phyloP scores from a whole-genome alignment of 2,113 vertebrate genomes.

The Plestiodon gilberti region DNA sequence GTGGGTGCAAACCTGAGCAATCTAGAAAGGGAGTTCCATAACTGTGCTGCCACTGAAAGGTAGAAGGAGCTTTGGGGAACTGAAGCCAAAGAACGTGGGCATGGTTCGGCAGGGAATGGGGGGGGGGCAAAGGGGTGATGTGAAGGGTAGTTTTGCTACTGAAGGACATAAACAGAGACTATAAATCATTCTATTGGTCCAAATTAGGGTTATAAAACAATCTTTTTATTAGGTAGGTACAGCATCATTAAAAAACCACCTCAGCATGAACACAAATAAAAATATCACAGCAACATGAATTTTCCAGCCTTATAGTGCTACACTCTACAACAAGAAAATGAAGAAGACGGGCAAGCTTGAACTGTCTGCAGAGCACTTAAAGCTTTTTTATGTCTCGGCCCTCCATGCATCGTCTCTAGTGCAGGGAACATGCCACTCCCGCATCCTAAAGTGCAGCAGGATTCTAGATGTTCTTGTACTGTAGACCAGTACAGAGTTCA shows the following conservation, averaged over 20 bases:
- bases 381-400: fast-evolving
- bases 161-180: slow-evolving; percentile 12
- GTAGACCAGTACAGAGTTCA: not conserved
- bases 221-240: slow-evolving; percentile 62
- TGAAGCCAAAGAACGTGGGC: not conserved
- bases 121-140: not conserved
- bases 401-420: not conserved
- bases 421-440: not conserved
- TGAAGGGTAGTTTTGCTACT: not conserved
- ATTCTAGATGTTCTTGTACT: not conserved
- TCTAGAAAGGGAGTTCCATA: not conserved
- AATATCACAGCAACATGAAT: not conserved
- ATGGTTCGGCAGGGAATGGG: not conserved
- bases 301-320: not conserved
- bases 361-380: not conserved
- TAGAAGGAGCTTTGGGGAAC: not conserved
- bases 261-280: slow-evolving; percentile 13
- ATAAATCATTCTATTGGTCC: not conserved
- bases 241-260: slow-evolving; percentile 31
- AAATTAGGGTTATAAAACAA: slow-evolving; percentile 56
- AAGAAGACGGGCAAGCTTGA: fast-evolving
- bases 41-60: not conserved
- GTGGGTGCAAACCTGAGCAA: too few relatives aligned
- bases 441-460: not conserved
- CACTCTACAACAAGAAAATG: not conserved